phyloP scores from a whole-genome alignment of 2,113 vertebrate genomes.

The Pterocles burchelli region DNA sequence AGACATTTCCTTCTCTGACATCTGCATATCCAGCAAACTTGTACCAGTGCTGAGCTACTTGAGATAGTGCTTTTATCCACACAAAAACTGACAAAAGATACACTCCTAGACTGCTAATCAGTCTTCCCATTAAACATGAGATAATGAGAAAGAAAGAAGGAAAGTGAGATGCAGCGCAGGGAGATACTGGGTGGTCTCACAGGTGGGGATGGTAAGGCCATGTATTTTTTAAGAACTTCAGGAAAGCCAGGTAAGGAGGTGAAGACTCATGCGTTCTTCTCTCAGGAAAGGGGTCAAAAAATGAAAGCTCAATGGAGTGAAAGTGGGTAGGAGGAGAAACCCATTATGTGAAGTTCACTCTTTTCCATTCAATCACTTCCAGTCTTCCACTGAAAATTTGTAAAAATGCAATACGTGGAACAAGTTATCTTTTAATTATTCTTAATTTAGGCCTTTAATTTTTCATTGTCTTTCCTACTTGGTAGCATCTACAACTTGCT shows the following conservation, averaged over 20 bases:
- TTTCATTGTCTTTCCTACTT: neutral
- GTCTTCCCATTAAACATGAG: neutral
- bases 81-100: neutral
- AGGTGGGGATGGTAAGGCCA: neutral
- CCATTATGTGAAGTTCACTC: neutral
- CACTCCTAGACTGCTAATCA: neutral
- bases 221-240: neutral
- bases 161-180: neutral
- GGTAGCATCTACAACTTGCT: neutral
- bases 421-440: neutral
- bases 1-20: neutral
- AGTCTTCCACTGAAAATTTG: neutral
- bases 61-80: neutral
- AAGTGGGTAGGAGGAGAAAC: neutral
- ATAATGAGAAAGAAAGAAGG: neutral
- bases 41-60: neutral
- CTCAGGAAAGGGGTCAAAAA: neutral
- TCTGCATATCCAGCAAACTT: neutral
- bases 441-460: neutral
- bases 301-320: neutral
- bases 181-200: neutral
- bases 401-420: neutral
- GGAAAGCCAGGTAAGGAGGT: neutral
- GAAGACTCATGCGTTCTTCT: neutral
- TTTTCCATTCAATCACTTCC: neutral